Evolutionary conservation across 2,888 invertebrate species (phyloP).

Genomic region (Gastracanthus pulcherrimus): DNA sequence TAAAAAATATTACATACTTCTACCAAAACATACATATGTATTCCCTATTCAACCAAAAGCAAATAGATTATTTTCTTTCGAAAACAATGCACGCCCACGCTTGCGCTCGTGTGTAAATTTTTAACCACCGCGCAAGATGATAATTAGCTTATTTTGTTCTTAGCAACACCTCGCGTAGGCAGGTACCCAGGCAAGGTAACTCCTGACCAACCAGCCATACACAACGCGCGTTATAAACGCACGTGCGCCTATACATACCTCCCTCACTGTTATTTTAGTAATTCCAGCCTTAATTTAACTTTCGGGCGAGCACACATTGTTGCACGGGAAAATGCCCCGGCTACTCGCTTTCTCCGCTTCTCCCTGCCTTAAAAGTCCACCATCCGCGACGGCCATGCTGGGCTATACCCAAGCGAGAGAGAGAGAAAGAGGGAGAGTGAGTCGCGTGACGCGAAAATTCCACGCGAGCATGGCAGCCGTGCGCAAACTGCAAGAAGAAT

Average conservation of each 20-base stretch:
- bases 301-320: constrained; percentile 18
- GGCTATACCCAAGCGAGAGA: background rate
- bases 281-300: constrained; percentile 52
- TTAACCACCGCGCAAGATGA: background rate
- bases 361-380: background rate
- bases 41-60: background rate
- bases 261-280: constrained; percentile 47
- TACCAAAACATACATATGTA: no score
- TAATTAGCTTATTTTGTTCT: constrained; percentile 43
- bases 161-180: constrained; percentile 23
- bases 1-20: no score
- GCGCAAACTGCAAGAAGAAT: constrained; percentile 37
- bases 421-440: no score
- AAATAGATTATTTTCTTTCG: constrained; percentile 5
- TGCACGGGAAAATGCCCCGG: background rate
- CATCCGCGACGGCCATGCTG: no score
- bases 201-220: background rate
- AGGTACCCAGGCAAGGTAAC: no score
- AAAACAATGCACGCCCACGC: background rate
- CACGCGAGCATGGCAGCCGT: no score
- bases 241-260: background rate
- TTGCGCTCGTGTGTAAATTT: background rate
- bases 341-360: no score
- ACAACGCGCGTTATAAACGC: background rate
- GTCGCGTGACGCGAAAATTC: constrained; percentile 41